Percentiles rank a stretch among this genome's conserved stretches.
Evolutionary conservation across 2,113 vertebrate genomes (phyloP).

Genomic region (Mixornis gularis): DNA sequence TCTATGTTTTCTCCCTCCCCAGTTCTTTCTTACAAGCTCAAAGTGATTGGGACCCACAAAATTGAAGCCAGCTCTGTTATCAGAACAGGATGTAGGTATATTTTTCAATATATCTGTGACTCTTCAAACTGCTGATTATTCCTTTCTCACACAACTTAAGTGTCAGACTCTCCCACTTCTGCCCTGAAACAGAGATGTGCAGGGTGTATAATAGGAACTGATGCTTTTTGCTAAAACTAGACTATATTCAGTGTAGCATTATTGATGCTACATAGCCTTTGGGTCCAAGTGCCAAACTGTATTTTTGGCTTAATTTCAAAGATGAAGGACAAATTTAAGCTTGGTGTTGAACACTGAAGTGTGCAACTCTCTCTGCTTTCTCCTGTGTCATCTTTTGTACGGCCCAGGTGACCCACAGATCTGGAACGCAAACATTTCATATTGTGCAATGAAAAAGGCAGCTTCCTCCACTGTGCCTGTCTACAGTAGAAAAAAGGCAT

Average conservation of each 20-base stretch:
- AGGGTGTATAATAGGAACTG: neutral
- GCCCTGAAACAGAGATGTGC: neutral
- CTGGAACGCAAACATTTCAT: neutral
- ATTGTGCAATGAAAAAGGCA: neutral
- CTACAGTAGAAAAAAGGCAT: neutral
- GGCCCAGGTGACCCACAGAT: neutral
- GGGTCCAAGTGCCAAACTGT: neutral
- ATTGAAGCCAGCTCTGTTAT: neutral
- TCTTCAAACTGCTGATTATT: neutral
- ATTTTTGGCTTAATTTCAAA: constrained; percentile 11
- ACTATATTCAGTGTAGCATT: neutral
- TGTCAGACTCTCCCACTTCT: neutral
- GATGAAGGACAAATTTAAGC: neutral
- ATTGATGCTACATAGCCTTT: neutral
- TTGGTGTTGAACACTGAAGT: neutral
- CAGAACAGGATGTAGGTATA: neutral
- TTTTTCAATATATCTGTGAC: neutral
- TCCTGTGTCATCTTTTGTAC: neutral
- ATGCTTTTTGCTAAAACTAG: neutral
- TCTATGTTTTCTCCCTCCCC: neutral
- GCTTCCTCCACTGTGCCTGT: neutral
- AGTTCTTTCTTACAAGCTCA: neutral
- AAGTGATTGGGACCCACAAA: neutral
- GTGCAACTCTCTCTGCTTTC: neutral
- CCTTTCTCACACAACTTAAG: neutral